Conservation (phyloP, 2,797 vertebrate species). For the Diglossa cyanea region DNA sequence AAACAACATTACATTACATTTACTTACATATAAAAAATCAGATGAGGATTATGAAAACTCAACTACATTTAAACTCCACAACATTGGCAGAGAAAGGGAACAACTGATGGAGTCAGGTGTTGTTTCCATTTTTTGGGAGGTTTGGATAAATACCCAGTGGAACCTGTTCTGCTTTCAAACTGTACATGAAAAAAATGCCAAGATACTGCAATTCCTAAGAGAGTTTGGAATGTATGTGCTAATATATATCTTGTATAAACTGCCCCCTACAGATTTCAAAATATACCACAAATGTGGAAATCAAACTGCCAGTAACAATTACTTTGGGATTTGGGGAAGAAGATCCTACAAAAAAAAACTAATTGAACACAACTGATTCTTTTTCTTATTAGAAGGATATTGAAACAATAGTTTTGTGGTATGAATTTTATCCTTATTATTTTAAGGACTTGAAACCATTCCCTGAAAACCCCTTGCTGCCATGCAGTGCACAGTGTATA, state of each 20-base stretch:
- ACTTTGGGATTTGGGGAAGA: not conserved
- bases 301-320: not conserved
- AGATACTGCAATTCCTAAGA: not conserved
- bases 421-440: not conserved
- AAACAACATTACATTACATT: not conserved
- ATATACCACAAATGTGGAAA: not conserved
- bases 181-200: not conserved
- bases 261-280: not conserved
- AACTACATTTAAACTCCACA: not conserved
- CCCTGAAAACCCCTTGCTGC: not conserved
- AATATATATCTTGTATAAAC: not conserved
- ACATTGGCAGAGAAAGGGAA: not conserved
- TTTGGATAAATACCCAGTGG: not conserved
- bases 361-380: rapidly evolving
- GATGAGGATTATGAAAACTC: not conserved
- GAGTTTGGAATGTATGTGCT: not conserved
- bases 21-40: not conserved
- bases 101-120: not conserved
- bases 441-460: not conserved
- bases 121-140: not conserved
- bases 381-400: not conserved
- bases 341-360: not conserved
- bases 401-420: not conserved
- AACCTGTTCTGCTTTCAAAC: not conserved
- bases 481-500: not conserved